These are phyloP conservation scores for Labroides dimidiatus DNA, from an alignment of 2,797 vertebrate species.

Conservation along the genomic window DNA sequence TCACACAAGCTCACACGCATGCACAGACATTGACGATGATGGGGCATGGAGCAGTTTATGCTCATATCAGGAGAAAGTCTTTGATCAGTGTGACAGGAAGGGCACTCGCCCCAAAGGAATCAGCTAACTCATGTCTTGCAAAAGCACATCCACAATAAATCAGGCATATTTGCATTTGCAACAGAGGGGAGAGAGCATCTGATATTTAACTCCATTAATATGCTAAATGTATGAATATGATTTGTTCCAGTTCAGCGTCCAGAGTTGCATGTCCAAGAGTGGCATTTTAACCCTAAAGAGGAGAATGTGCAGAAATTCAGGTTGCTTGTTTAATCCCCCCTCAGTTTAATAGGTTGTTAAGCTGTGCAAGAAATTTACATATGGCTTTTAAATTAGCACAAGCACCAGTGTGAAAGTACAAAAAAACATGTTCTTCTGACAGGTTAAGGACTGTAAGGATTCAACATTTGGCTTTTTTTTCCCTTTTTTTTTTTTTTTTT, in stretches of 20 bases:
- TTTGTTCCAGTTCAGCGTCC: conserved; percentile 77
- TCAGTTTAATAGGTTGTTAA: conserved; percentile 70
- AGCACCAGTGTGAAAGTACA: conserved; percentile 16
- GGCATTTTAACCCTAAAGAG: conserved; percentile 62
- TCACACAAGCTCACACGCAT: conserved; percentile 59
- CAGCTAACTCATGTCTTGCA: conserved; percentile 74
- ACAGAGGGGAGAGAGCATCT: conserved; percentile 51
- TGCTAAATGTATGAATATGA: conserved; percentile 78
- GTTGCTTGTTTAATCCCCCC: conserved; percentile 65
- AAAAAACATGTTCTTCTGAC: conserved; percentile 18
- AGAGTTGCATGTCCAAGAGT: conserved; percentile 69
- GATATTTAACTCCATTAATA: conserved; percentile 81
- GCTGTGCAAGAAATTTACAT: conserved; percentile 65
- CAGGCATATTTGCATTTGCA: conserved; percentile 62
- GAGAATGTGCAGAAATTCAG: conserved; percentile 63
- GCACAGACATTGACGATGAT: conserved; percentile 76
- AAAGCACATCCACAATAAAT: conserved; percentile 80
- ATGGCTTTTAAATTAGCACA: conserved; percentile 50
- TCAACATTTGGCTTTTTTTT: background rate
- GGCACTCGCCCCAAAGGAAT: conserved; percentile 78
- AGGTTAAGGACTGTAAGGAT: background rate
- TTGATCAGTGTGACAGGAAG: conserved; percentile 82
- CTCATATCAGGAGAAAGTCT: conserved; percentile 79
- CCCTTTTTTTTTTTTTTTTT: background rate
- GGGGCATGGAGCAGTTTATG: conserved; percentile 79